A percentile compares a stretch with the other conserved stretches of the same genome.
phyloP scores from a whole-genome alignment of 2,113 vertebrate species.

The Propithecus coquereli region DNA sequence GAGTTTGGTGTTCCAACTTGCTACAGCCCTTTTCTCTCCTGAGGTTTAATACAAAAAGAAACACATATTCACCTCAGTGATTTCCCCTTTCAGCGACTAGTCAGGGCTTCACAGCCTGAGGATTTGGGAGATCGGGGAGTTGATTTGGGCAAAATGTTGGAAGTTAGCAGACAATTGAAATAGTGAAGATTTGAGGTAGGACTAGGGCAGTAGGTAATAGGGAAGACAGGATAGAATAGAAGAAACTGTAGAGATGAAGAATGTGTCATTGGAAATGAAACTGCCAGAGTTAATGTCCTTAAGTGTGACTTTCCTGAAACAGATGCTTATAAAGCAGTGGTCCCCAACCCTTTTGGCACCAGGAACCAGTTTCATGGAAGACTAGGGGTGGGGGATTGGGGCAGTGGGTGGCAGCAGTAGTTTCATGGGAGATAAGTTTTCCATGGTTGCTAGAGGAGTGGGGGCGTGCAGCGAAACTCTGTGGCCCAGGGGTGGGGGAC shows the following conservation, averaged over 20 bases:
- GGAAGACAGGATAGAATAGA: background rate
- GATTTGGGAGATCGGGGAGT: background rate
- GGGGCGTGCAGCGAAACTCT: too few species aligned
- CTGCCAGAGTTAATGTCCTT: background rate
- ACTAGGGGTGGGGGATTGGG: too few species aligned
- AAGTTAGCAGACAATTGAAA: background rate
- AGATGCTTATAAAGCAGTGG: background rate
- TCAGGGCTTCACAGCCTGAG: background rate
- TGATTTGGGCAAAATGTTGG: background rate
- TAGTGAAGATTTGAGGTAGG: background rate
- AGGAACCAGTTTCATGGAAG: too few species aligned
- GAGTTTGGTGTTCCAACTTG: background rate
- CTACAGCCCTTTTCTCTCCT: background rate
- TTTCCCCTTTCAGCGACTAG: background rate
- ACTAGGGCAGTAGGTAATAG: background rate
- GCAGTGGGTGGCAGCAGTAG: too few species aligned
- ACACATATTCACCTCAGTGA: background rate
- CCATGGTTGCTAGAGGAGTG: too few species aligned
- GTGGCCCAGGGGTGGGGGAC: too few species aligned
- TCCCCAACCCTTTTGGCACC: too few species aligned
- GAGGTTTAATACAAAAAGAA: background rate
- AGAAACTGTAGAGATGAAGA: background rate
- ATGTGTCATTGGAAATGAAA: background rate
- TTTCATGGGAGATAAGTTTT: too few species aligned
- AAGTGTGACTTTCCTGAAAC: slow-evolving; percentile 3